Conservation (phyloP, 2,888 invertebrate genomes). For the Sinelater perroti region DNA sequence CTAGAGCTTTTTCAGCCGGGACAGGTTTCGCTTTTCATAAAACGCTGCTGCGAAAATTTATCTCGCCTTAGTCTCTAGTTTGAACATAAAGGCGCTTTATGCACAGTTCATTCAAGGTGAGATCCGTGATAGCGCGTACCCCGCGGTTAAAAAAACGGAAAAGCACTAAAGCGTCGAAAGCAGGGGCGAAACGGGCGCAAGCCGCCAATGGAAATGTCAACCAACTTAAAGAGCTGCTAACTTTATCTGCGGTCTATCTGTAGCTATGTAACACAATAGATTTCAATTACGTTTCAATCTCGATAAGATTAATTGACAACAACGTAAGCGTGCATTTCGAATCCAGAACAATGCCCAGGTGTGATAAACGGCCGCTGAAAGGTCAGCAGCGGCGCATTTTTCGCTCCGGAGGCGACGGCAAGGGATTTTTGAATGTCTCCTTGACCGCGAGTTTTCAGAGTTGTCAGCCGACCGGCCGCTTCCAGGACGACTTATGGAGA, state of each 20-base stretch:
- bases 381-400: no score
- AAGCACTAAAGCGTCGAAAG: no score
- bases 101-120: no score
- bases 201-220: conserved; percentile 16
- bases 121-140: no score
- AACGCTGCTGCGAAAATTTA: conserved; percentile 8
- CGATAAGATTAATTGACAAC: conserved; percentile 33
- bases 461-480: not conserved
- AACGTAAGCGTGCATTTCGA: conserved; percentile 22
- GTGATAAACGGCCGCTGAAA: conserved; percentile 23
- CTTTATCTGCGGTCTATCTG: conserved; percentile 8
- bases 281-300: conserved; percentile 31
- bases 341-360: conserved; percentile 20
- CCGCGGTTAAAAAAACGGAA: no score
- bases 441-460: not conserved
- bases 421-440: not conserved
- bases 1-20: not conserved
- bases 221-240: conserved; percentile 13
- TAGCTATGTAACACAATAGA: conserved; percentile 8
- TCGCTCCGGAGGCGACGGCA: no score
- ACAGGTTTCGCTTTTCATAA: conserved; percentile 22
- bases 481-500: not conserved
- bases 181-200: no score
- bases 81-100: not conserved
- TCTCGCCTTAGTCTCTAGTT: not conserved